phyloP scores from a whole-genome alignment of 1,140 invertebrate genomes.

The Oncopodura yosiiana region DNA sequence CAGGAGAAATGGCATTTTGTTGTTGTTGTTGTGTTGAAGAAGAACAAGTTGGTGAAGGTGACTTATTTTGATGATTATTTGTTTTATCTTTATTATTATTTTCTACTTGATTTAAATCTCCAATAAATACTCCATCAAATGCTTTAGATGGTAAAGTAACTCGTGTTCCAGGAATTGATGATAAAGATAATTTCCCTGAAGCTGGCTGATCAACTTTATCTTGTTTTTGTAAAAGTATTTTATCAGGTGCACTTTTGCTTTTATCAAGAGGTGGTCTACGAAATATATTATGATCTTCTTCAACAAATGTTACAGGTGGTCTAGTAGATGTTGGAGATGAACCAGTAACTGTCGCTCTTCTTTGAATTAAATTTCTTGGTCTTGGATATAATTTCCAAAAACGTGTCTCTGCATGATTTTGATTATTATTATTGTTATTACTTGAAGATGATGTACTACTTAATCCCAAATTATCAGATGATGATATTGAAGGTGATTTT shows the following conservation, averaged over 20 bases:
- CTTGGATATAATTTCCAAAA: conserved; percentile 34
- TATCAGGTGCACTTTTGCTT: conserved; percentile 18
- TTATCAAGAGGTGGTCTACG: conserved; percentile 13
- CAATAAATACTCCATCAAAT: conserved; percentile 5
- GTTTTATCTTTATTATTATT: too few relatives aligned
- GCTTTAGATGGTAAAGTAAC: conserved; percentile 13
- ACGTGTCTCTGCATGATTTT: conserved; percentile 23
- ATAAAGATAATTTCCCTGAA: too few relatives aligned
- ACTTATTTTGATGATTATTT: too few relatives aligned
- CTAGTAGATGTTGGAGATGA: conserved; percentile 22
- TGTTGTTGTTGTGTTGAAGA: too few relatives aligned
- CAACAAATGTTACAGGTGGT: conserved; percentile 25
- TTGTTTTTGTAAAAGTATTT: conserved; percentile 12
- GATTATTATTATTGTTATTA: too few relatives aligned
- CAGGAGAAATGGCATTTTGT: too few relatives aligned
- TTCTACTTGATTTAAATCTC: too few relatives aligned
- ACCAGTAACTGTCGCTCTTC: conserved; percentile 30
- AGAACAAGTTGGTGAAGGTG: too few relatives aligned
- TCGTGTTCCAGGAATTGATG: conserved; percentile 8
- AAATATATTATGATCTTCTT: not conserved
- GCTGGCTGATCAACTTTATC: conserved; percentile 22
- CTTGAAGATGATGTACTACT: too few relatives aligned
- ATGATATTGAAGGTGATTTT: too few relatives aligned
- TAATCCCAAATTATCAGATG: too few relatives aligned
- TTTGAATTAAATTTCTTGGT: conserved; percentile 22